Conservation (phyloP, 2,888 invertebrate genomes). For the Sabatieria punctata region DNA sequence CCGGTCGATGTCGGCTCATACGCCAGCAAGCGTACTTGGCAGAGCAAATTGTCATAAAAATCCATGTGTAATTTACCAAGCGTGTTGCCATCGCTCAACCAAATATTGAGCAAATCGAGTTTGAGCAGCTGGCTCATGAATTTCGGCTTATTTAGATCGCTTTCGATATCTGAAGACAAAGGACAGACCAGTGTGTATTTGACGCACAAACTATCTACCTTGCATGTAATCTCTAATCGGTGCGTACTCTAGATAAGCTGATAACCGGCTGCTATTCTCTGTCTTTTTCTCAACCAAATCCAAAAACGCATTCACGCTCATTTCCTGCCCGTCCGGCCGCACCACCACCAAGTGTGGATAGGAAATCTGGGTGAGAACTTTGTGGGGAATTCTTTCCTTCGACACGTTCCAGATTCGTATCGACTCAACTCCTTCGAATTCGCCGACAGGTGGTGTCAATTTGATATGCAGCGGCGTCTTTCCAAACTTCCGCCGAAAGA, state of each 20-base stretch:
- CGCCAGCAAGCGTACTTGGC: slow-evolving; percentile 22
- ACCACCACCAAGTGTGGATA: slow-evolving; percentile 31
- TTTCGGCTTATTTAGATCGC: slow-evolving; percentile 23
- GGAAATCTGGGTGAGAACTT: slow-evolving; percentile 20
- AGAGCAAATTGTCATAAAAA: slow-evolving; percentile 32
- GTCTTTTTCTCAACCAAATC: slow-evolving; percentile 24
- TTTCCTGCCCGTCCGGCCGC: slow-evolving; percentile 27
- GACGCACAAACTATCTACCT: too few relatives aligned
- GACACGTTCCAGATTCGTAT: slow-evolving; percentile 24
- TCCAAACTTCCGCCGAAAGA: slow-evolving; percentile 21
- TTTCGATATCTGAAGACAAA: slow-evolving; percentile 17
- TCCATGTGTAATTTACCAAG: slow-evolving; percentile 34
- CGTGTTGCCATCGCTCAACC: slow-evolving; percentile 34
- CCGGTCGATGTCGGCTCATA: not conserved
- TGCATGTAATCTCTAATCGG: slow-evolving; percentile 25
- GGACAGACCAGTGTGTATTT: too few relatives aligned
- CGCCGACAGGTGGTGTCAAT: slow-evolving; percentile 1
- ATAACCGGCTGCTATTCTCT: slow-evolving; percentile 15
- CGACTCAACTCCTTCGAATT: slow-evolving; percentile 23
- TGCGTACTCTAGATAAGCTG: slow-evolving; percentile 32
- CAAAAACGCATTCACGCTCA: slow-evolving; percentile 29
- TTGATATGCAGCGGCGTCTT: not conserved
- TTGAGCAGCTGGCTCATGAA: slow-evolving; percentile 21
- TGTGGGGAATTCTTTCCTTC: slow-evolving; percentile 14
- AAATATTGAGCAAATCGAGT: slow-evolving; percentile 27